A percentile compares a stretch with the other conserved stretches of the same genome.
These are phyloP conservation scores for Agonum fuliginosum DNA, from an alignment of 2,888 invertebrate genomes.

Conservation along the genomic window DNA sequence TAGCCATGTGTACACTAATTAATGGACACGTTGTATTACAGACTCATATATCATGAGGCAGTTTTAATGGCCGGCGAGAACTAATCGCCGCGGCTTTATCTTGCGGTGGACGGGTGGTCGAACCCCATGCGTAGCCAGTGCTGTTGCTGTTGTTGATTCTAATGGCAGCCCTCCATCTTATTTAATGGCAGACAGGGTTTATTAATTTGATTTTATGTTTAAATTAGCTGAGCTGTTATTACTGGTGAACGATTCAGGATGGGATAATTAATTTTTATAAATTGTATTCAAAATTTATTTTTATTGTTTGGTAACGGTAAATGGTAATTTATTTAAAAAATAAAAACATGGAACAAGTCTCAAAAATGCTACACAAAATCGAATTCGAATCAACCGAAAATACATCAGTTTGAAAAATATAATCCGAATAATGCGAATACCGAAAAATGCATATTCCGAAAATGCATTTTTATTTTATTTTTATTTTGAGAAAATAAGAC, in stretches of 20 bases:
- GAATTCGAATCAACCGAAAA: too few species aligned
- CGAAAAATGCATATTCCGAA: too few species aligned
- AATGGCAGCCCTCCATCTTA: slow-evolving; percentile 20
- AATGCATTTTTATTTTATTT: too few species aligned
- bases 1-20: slow-evolving; percentile 50
- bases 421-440: too few species aligned
- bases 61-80: slow-evolving; percentile 56
- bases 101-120: slow-evolving; percentile 21
- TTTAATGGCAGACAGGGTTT: slow-evolving; percentile 30
- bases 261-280: slow-evolving; percentile 11
- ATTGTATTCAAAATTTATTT: neutral
- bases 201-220: slow-evolving; percentile 44
- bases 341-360: too few species aligned
- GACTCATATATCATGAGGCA: slow-evolving; percentile 53
- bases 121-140: slow-evolving; percentile 3
- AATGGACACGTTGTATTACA: slow-evolving; percentile 60
- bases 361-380: too few species aligned
- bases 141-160: slow-evolving; percentile 16
- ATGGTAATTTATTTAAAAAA: too few species aligned
- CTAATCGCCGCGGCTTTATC: slow-evolving; percentile 57
- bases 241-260: neutral
- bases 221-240: slow-evolving; percentile 27
- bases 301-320: too few species aligned
- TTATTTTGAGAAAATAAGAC: too few species aligned
- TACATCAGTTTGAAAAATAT: too few species aligned